Conservation (phyloP, 2,888 invertebrate genomes). For the Dolichomitus sp. region DNA sequence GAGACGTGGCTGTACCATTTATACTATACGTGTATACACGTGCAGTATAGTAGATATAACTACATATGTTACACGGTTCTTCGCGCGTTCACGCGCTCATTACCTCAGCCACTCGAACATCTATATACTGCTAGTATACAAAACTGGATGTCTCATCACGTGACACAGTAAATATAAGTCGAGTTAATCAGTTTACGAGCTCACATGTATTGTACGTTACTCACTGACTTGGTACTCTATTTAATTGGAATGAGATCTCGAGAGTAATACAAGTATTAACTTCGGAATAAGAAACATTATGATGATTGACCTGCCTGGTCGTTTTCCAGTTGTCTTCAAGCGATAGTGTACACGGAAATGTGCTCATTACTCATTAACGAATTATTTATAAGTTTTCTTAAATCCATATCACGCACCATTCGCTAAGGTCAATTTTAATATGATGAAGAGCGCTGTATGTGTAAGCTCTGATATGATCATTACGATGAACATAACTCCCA, state of each 20-base stretch:
- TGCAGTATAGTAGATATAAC: conserved; percentile 20
- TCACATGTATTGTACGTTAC: conserved; percentile 2
- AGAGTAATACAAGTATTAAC: neutral
- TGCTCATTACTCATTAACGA: neutral
- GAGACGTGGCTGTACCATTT: conserved; percentile 49
- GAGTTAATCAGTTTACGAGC: conserved; percentile 12
- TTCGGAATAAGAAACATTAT: neutral
- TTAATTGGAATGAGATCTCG: conserved; percentile 19
- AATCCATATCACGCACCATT: neutral
- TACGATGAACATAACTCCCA: neutral
- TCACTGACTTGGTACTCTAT: conserved; percentile 6
- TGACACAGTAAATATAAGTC: neutral
- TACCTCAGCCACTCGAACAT: conserved; percentile 21
- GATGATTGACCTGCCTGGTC: neutral
- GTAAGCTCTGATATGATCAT: neutral
- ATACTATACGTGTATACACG: conserved; percentile 25
- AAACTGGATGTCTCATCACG: conserved; percentile 9
- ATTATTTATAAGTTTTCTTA: neutral
- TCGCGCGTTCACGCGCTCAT: conserved; percentile 36
- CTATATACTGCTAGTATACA: neutral
- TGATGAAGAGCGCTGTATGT: neutral
- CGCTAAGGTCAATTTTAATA: neutral
- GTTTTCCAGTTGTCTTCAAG: neutral
- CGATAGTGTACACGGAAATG: neutral
- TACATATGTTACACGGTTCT: conserved; percentile 46